Evolutionary conservation across 2,797 vertebrate genomes (phyloP), one percentile per base, ranked within the genome.

Genomic region (Hybognathus amarus): DNA sequence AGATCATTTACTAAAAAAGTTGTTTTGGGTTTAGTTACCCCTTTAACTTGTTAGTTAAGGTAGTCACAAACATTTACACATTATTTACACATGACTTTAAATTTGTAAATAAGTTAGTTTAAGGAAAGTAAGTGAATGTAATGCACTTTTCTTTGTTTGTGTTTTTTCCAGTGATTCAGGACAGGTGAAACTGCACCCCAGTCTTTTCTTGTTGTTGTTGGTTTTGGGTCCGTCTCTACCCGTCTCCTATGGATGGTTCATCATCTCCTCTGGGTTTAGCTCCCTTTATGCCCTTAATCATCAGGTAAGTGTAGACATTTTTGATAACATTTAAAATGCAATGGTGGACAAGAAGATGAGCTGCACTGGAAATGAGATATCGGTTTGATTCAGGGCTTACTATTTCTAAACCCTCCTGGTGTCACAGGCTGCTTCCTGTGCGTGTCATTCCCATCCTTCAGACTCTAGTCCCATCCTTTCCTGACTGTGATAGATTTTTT

Each of bases 241-340:
- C 97, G 0, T 99, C 97, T 74, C 97, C 97, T 0, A 98, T 99
- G 98, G 97, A 99, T 6, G 97, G 97, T 66, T 94, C 96, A 0
- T 93, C 90, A 2, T 97, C 97, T 12, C 92, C 96, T 0, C 95
- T 99, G 90, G 96, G 96, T 81, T 94, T 97, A 80, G 95, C 96
- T 18, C 94, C 96, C 0, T 99, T 99, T 88, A 91, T 96, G 73
- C 97, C 97, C 4, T 95, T 97, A 90, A 97, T 99, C 86, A 95
- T 97, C 89, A 97, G 97, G 98, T 98, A 93, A 78, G 92, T 90
- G 5, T 11, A n/a, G 10, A 45, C 30, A 36, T 30, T 69, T n/a
- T 38, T 17, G 3, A 77, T 33, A 10, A 11, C 22, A 15, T 27
- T n/a, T 22, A 47, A 33, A 15, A 59, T 45, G 27, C 30, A 24